Conservation (phyloP, 2,888 invertebrate genomes). For the Hyles lineata region DNA sequence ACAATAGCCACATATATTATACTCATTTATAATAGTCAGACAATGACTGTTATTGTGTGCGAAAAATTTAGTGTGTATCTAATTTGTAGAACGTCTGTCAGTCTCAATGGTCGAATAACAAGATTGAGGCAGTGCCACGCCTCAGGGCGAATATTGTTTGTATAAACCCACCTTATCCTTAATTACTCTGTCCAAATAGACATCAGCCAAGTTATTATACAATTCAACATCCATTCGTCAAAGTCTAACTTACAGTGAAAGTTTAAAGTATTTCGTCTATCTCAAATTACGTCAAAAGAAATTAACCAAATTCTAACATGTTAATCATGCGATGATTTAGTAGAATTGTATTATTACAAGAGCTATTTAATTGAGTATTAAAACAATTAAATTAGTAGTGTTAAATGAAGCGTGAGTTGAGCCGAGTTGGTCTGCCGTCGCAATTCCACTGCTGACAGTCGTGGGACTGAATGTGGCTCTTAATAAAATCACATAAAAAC, state of each 20-base stretch:
- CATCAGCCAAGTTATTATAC: slow-evolving; percentile 57
- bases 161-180: slow-evolving; percentile 49
- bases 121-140: slow-evolving; percentile 30
- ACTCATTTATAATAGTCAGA: background rate
- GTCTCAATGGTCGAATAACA: background rate
- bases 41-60: background rate
- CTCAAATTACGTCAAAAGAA: slow-evolving; percentile 20
- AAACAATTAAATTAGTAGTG: background rate
- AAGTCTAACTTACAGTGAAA: slow-evolving; percentile 58
- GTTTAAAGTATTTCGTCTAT: slow-evolving; percentile 41
- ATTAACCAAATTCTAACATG: slow-evolving; percentile 26
- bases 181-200: slow-evolving; percentile 72
- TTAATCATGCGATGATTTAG: slow-evolving; percentile 22
- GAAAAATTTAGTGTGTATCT: slow-evolving; percentile 7
- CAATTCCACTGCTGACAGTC: no score
- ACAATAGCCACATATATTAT: no score
- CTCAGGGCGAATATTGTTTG: slow-evolving; percentile 48
- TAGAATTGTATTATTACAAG: background rate
- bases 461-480: background rate
- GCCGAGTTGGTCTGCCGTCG: background rate
- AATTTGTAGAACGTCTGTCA: slow-evolving; percentile 40
- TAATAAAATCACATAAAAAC: slow-evolving; percentile 51
- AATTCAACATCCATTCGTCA: slow-evolving; percentile 65
- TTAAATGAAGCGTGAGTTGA: background rate
- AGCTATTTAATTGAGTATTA: background rate